These are phyloP conservation scores for Drosophila nebulosa DNA, from an alignment of 1,140 invertebrate species.

Conservation along the genomic window DNA sequence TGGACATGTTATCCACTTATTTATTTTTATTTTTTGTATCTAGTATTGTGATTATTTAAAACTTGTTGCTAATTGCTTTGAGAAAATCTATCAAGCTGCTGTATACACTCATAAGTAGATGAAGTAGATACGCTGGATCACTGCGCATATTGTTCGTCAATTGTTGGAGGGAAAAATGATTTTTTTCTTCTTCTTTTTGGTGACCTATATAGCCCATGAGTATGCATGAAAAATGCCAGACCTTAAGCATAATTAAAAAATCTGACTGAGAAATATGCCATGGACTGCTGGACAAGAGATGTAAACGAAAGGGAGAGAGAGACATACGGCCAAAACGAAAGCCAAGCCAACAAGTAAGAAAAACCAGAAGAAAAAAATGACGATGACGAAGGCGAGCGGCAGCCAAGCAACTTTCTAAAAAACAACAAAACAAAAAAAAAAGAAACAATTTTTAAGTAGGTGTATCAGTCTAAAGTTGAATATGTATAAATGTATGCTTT, in stretches of 20 bases:
- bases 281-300: constrained; percentile 15
- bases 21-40: constrained; percentile 17
- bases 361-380: constrained; percentile 34
- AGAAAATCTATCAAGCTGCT: constrained; percentile 29
- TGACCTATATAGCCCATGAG: constrained; percentile 38
- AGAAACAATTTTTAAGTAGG: constrained; percentile 59
- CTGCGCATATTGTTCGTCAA: constrained; percentile 28
- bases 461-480: constrained; percentile 64
- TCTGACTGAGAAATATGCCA: constrained; percentile 32
- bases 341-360: constrained; percentile 44
- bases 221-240: constrained; percentile 22
- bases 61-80: constrained; percentile 63
- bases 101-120: not conserved
- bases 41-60: constrained; percentile 44
- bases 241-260: constrained; percentile 60
- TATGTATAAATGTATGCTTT: not conserved
- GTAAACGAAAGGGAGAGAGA: constrained; percentile 39
- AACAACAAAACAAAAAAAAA: constrained; percentile 1
- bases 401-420: constrained; percentile 74
- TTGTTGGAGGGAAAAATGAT: not conserved
- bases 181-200: too few species aligned
- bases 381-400: constrained; percentile 36
- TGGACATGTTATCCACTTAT: constrained; percentile 26
- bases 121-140: constrained; percentile 39
- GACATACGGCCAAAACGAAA: constrained; percentile 50